A percentile compares a stretch with the other conserved stretches of the same genome.
Conservation (phyloP, 2,888 invertebrate species). For the Meiosimyza platycephala region DNA sequence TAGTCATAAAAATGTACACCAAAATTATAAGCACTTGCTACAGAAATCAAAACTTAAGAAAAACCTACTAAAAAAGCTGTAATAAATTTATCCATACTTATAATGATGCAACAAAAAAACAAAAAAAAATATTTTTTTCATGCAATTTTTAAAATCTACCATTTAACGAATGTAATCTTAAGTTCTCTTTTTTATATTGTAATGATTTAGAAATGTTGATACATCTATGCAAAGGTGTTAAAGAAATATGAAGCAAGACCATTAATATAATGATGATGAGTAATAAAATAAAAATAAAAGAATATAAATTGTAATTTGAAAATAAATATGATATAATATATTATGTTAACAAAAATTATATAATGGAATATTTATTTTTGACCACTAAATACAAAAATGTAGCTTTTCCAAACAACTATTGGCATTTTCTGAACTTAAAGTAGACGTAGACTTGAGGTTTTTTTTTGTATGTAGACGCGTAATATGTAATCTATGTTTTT, state of each 20-base stretch:
- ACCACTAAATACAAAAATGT: too few relatives aligned
- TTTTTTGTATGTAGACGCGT: too few relatives aligned
- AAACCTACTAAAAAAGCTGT: not conserved
- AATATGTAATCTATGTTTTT: too few relatives aligned
- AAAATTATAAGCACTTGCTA: not conserved
- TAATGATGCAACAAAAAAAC: slow-evolving; percentile 20
- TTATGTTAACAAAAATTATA: not conserved
- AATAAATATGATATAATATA: slow-evolving; percentile 4
- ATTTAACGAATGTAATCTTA: slow-evolving; percentile 19
- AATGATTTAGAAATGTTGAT: slow-evolving; percentile 30
- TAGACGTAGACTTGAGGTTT: too few relatives aligned
- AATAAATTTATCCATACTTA: not conserved
- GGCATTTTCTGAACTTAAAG: too few relatives aligned
- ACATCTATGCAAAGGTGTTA: not conserved
- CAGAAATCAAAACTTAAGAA: slow-evolving; percentile 16
- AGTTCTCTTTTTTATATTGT: slow-evolving; percentile 24
- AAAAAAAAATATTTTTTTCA: slow-evolving; percentile 21
- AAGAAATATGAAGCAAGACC: slow-evolving; percentile 12
- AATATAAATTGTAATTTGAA: slow-evolving; percentile 24
- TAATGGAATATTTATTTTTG: not conserved
- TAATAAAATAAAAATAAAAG: slow-evolving; percentile 33
- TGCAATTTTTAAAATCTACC: slow-evolving; percentile 4
- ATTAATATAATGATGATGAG: slow-evolving; percentile 1
- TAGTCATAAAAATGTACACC: too few relatives aligned
- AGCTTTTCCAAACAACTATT: too few relatives aligned